Conservation (phyloP, 2,888 invertebrate genomes). For the Branchellion lobata region DNA sequence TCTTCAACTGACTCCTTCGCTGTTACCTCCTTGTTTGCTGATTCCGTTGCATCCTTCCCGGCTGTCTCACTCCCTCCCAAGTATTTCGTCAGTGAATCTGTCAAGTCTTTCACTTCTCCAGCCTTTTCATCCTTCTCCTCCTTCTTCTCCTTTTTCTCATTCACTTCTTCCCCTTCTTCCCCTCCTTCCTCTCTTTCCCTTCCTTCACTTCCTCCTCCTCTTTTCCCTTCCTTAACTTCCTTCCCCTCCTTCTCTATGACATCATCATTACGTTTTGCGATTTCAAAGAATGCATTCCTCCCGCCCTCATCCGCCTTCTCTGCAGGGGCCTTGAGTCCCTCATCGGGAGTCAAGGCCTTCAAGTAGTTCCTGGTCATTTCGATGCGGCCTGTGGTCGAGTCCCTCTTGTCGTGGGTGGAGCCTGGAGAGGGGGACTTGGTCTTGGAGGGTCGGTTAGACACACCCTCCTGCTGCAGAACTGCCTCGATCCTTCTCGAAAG, state of each 20-base stretch:
- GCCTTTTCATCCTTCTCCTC: not conserved
- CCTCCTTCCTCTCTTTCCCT: not conserved
- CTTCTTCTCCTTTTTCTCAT: not conserved
- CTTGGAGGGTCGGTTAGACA: not conserved
- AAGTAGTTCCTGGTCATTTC: constrained; percentile 37
- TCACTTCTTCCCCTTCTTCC: not conserved
- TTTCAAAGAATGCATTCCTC: not conserved
- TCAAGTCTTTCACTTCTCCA: not conserved
- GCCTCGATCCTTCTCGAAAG: not conserved
- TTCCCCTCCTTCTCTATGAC: not conserved
- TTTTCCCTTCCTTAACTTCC: not conserved
- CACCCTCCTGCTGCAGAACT: not conserved
- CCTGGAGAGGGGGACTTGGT: not conserved
- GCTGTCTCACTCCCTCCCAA: too few relatives aligned
- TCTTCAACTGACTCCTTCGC: not conserved
- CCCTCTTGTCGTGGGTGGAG: not conserved
- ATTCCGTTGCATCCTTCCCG: too few relatives aligned
- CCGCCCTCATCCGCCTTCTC: not conserved
- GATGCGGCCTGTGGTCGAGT: constrained; percentile 22
- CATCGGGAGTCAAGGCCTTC: constrained; percentile 38
- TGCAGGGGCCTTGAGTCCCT: not conserved
- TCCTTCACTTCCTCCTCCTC: not conserved
- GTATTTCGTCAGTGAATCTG: too few relatives aligned
- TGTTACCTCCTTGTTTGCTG: too few relatives aligned
- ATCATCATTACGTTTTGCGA: not conserved